phyloP scores from a whole-genome alignment of 2,797 vertebrate genomes.

The Myiothlypis coronata region DNA sequence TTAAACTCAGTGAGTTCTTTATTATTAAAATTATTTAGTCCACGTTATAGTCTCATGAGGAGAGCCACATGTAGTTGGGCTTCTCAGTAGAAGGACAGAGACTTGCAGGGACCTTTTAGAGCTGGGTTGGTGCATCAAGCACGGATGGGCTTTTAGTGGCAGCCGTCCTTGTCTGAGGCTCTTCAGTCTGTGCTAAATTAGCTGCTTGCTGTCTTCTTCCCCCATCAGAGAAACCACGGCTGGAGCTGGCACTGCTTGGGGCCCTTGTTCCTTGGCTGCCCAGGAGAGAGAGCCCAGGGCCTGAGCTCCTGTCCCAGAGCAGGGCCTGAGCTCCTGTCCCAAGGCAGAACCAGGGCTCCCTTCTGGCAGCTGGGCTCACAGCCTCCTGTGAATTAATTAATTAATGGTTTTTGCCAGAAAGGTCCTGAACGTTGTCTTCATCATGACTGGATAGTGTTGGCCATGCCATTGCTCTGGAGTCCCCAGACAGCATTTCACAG shows the following conservation, averaged over 20 bases:
- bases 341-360: background rate
- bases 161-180: background rate
- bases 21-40: background rate
- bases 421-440: background rate
- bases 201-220: background rate
- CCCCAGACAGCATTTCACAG: background rate
- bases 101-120: background rate
- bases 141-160: background rate
- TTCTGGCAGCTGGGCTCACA: background rate
- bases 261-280: accelerated
- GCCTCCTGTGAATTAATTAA: background rate
- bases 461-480: background rate
- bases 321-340: background rate
- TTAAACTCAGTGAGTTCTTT: background rate
- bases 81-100: background rate
- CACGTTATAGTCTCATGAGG: accelerated
- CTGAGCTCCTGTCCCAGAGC: background rate
- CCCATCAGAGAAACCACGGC: background rate
- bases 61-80: accelerated
- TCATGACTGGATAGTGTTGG: background rate
- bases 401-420: background rate
- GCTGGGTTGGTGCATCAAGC: background rate
- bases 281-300: background rate
- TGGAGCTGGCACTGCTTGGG: background rate
- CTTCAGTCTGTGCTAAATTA: conserved; percentile 1